Percentiles rank a stretch among this genome's conserved stretches.
Conservation (phyloP, 2,888 invertebrate genomes). For the Dermolepida albohirtum region DNA sequence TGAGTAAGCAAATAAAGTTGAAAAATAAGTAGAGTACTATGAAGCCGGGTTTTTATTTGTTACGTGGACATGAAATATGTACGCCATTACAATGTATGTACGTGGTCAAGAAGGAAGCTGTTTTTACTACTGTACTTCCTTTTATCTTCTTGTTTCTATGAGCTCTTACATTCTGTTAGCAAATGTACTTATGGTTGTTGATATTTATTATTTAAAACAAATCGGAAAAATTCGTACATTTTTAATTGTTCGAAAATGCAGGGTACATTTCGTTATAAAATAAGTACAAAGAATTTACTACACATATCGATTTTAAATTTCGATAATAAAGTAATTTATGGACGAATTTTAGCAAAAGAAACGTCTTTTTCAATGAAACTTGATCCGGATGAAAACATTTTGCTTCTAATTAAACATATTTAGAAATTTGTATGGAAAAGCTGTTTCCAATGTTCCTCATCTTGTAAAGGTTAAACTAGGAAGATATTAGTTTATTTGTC, state of each 20-base stretch:
- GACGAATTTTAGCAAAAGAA: too few relatives aligned
- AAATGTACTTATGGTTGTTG: not conserved
- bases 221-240: not conserved
- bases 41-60: conserved; percentile 27
- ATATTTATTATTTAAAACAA: conserved; percentile 6
- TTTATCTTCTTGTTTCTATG: conserved; percentile 8
- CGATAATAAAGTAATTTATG: too few relatives aligned
- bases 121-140: conserved; percentile 11
- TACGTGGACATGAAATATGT: conserved; percentile 20
- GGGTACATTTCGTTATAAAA: too few relatives aligned
- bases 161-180: not conserved
- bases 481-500: too few relatives aligned
- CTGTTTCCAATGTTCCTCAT: too few relatives aligned
- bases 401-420: too few relatives aligned
- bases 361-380: too few relatives aligned
- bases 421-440: too few relatives aligned
- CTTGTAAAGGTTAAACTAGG: too few relatives aligned
- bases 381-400: too few relatives aligned
- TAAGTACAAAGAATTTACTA: too few relatives aligned
- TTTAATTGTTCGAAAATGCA: not conserved
- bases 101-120: conserved; percentile 25
- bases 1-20: conserved; percentile 6
- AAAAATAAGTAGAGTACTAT: not conserved
- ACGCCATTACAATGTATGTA: conserved; percentile 26
- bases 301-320: too few relatives aligned